These are phyloP conservation scores for Byasa hedistus DNA, from an alignment of 2,888 invertebrate genomes.

Conservation along the genomic window DNA sequence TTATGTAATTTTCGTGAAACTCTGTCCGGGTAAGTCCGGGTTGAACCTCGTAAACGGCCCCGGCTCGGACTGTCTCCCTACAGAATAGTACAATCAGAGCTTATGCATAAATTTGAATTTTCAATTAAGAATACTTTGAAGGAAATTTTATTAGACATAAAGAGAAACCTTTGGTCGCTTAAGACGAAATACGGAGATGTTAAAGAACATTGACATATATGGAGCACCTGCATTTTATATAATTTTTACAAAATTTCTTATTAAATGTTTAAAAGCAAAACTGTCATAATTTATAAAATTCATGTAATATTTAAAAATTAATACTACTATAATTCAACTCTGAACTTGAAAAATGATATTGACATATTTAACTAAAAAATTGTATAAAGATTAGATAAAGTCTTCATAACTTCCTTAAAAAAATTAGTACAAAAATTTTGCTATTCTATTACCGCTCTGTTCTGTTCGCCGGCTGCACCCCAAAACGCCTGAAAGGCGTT, in stretches of 20 bases:
- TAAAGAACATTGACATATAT: constrained; percentile 46
- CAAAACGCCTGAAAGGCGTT: constrained; percentile 73
- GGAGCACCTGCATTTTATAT: constrained; percentile 36
- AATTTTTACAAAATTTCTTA: no score
- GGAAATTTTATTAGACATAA: constrained; percentile 79
- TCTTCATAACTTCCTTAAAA: neutral
- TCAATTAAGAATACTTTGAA: constrained; percentile 78
- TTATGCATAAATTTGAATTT: constrained; percentile 81
- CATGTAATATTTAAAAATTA: no score
- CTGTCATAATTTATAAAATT: no score
- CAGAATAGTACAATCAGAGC: constrained; percentile 73
- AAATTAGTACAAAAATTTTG: constrained; percentile 6
- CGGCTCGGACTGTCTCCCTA: constrained; percentile 39
- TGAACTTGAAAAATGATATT: neutral
- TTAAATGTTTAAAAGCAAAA: no score
- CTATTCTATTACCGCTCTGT: constrained; percentile 45
- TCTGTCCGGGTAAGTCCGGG: constrained; percentile 55
- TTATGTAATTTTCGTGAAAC: constrained; percentile 65
- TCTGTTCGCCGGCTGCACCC: constrained; percentile 60
- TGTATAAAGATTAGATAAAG: neutral
- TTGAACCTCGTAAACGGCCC: constrained; percentile 59
- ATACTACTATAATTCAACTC: no score
- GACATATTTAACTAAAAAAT: neutral
- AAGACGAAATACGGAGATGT: constrained; percentile 67
- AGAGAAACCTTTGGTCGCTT: constrained; percentile 77